A percentile compares a stretch with the other conserved stretches of the same genome.
These are phyloP conservation scores for Macrochelys suwanniensis DNA, from an alignment of 2,797 vertebrate species.

Conservation along the genomic window DNA sequence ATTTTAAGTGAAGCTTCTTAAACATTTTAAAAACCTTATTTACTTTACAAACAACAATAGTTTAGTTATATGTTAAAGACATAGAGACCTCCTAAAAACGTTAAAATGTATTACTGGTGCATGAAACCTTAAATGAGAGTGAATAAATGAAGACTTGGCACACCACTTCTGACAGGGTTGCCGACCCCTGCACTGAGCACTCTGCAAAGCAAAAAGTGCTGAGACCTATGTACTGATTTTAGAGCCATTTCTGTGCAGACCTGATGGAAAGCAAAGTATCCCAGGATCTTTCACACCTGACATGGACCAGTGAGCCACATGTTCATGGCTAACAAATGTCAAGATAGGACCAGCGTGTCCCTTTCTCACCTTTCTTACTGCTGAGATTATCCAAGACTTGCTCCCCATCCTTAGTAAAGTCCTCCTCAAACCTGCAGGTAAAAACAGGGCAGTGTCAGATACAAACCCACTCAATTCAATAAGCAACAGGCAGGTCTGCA, in stretches of 20 bases:
- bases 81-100: too few relatives aligned
- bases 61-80: too few relatives aligned
- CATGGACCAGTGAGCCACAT: neutral
- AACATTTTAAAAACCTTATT: too few relatives aligned
- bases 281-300: conserved; percentile 19
- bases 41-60: too few relatives aligned
- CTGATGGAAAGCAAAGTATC: conserved; percentile 25
- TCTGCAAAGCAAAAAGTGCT: conserved; percentile 52
- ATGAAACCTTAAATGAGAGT: too few relatives aligned
- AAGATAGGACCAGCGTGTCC: conserved; percentile 65
- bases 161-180: too few relatives aligned
- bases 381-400: conserved; percentile 74
- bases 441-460: conserved; percentile 72
- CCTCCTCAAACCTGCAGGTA: conserved; percentile 80
- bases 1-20: too few relatives aligned
- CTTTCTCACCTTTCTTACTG: conserved; percentile 80
- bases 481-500: neutral
- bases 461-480: neutral
- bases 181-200: conserved; percentile 18
- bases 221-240: conserved; percentile 22
- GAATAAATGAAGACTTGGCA: too few relatives aligned
- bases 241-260: neutral
- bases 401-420: conserved; percentile 77
- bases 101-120: too few relatives aligned
- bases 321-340: conserved; percentile 29